Base-by-base conservation (phyloP, 2,888 invertebrate species). In the Coenonympha glycerion region DNA sequence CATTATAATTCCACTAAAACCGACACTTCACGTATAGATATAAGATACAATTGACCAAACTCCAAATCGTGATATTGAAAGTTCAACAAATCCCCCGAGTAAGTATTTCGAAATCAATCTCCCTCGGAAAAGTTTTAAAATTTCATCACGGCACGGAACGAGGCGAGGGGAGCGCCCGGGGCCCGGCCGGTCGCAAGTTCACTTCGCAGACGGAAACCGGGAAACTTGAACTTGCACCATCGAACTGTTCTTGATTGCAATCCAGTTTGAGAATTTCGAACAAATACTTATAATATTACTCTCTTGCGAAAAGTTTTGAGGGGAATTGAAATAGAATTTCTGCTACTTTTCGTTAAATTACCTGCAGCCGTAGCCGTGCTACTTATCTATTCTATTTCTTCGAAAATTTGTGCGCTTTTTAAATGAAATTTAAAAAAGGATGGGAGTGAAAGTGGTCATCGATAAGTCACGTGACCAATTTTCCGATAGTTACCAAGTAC, bases 191-290 rank as follows among this genome's bases (percentile, higher is more conserved):
- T 73, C 77, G 63, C 68, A 71, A 79, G 71, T 78, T 77, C 68
- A 66, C 69, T 69, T 73, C 64, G 58, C 63, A 65, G 62, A 64
- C 62, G 60, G 65, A 65, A n/a, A n/a, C n/a, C n/a, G n/a, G n/a
- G n/a, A n/a, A 68, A 79, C 71, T 76, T 78, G 59, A 68, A 71
- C 66, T 66, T 70, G 72, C 65, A 64, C 68, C 70, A 74, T 78
- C 74, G 72, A 73, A 75, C 69, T 62, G 68, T 65, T 64, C 74
- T 69, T 80, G 83, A 84, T 82, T 83, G 83, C 80, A 73, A 69
- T 70, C 66, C 62, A 64, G 70, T 71, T 72, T 67, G 64, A 66
- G 69, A 69, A 72, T 73, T 78, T 79, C 65, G 62, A 69, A 66
- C 68, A 73, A 79, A 75, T 73, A 76, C 70, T 71, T 70, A 65